Conservation (phyloP, 2,797 vertebrate species). For the Poecile montanus region DNA sequence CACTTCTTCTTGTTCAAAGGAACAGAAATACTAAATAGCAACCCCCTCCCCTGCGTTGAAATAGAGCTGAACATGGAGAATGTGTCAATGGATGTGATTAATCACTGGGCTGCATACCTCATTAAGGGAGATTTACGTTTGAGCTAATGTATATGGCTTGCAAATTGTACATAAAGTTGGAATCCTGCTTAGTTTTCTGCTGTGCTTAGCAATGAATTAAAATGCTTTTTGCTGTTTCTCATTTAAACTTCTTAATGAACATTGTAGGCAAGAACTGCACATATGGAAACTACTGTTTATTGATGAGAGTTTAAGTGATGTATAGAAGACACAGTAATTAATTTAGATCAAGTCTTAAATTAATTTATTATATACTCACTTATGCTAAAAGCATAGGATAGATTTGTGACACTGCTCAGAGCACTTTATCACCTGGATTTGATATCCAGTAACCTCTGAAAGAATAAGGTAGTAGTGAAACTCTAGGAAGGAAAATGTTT, state of each 20-base stretch:
- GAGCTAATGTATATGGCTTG: neutral
- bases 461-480: neutral
- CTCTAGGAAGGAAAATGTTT: neutral
- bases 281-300: neutral
- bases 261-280: neutral
- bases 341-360: neutral
- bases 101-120: neutral
- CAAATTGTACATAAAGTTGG: conserved; percentile 32
- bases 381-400: neutral
- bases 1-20: neutral
- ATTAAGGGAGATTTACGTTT: conserved; percentile 45
- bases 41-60: neutral
- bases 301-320: neutral
- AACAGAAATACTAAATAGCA: neutral
- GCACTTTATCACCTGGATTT: neutral
- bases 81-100: neutral
- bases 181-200: conserved; percentile 50
- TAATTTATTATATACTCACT: neutral
- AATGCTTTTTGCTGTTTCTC: neutral
- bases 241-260: conserved; percentile 11
- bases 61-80: neutral
- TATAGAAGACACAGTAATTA: neutral
- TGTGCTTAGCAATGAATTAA: conserved; percentile 46
- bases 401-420: neutral
- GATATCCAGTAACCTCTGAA: neutral